Conservation (phyloP, 2,113 vertebrate genomes). For the Opisthocomus hoazin region DNA sequence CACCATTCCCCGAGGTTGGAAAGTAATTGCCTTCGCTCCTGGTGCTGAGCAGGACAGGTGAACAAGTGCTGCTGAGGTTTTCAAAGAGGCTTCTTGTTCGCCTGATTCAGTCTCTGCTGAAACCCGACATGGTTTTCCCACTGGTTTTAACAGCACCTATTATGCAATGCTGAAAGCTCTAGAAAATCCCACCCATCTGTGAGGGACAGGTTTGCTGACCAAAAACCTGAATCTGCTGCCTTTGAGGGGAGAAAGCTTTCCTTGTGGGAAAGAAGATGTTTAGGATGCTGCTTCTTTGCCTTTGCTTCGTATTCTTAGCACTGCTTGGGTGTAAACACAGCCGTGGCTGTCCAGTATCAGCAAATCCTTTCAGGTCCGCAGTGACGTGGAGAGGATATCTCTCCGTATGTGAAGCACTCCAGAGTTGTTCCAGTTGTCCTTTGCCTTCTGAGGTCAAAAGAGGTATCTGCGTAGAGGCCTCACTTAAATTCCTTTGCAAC, state of each 20-base stretch:
- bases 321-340: background rate
- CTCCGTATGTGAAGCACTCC: background rate
- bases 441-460: constrained; percentile 6
- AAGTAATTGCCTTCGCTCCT: background rate
- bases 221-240: background rate
- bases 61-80: background rate
- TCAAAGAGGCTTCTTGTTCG: background rate
- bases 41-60: background rate
- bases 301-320: background rate
- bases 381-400: background rate
- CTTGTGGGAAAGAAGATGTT: background rate
- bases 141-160: background rate
- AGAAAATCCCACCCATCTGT: background rate
- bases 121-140: background rate
- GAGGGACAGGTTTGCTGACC: background rate
- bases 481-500: constrained; percentile 31
- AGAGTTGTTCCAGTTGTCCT: background rate
- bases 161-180: background rate
- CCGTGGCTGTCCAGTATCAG: background rate
- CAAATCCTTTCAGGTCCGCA: background rate
- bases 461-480: background rate
- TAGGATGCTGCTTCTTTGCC: background rate
- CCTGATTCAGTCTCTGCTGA: background rate
- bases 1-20: background rate
- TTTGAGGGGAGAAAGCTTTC: background rate